Evolutionary conservation across 2,888 invertebrate genomes (phyloP).

Genomic region (Sipha maydis): DNA sequence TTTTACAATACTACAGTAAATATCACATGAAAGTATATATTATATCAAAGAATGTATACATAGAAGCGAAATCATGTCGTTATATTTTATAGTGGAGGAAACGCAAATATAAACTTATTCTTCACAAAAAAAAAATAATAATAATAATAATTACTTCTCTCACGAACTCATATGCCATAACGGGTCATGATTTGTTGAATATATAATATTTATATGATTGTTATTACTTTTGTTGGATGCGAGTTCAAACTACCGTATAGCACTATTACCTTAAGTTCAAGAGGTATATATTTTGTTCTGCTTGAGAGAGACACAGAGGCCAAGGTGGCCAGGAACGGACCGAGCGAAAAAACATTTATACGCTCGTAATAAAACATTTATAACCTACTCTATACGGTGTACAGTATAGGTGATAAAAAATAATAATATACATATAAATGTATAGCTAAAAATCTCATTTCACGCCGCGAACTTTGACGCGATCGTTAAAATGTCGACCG

Average conservation of each 20-base stretch:
- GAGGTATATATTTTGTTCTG: not conserved
- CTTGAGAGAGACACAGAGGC: not conserved
- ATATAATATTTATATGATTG: not conserved
- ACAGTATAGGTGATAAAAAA: not conserved
- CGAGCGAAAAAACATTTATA: not conserved
- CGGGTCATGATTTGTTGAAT: not conserved
- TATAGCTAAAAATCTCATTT: slow-evolving; percentile 19
- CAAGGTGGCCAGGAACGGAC: not conserved
- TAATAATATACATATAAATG: not conserved
- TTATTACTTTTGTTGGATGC: not conserved
- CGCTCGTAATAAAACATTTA: not conserved
- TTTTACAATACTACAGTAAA: not conserved
- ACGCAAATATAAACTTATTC: not conserved
- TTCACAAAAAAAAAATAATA: not conserved
- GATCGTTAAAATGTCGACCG: slow-evolving; percentile 22
- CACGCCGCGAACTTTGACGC: slow-evolving; percentile 41
- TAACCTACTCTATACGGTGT: not conserved
- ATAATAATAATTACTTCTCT: not conserved
- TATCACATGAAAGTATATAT: not conserved
- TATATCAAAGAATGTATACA: not conserved
- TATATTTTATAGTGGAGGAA: not conserved
- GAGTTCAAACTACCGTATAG: not conserved
- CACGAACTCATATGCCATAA: not conserved
- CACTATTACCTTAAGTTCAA: not conserved
- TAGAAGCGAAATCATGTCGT: not conserved